phyloP scores from a whole-genome alignment of 2,113 vertebrate genomes.

The Puntigrus tetrazona region DNA sequence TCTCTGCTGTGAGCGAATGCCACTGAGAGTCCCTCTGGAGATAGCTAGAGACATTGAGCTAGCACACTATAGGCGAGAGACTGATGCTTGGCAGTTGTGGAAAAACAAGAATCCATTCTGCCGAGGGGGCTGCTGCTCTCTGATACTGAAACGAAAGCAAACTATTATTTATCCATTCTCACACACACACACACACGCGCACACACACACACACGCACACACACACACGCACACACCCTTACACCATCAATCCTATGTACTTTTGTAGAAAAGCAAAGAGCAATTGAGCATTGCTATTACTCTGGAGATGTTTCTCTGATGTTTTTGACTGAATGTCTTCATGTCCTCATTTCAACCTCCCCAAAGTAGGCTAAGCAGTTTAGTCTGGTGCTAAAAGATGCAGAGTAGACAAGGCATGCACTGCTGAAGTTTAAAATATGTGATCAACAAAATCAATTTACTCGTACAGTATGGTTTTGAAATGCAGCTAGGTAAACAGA shows the following conservation, averaged over 20 bases:
- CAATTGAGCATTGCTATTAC: background rate
- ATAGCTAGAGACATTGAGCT: constrained; percentile 75
- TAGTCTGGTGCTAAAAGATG: constrained; percentile 19
- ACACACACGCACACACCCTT: background rate
- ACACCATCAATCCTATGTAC: constrained; percentile 30
- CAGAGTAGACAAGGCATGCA: background rate
- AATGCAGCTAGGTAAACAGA: too few species aligned
- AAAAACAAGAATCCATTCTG: background rate
- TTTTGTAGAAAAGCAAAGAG: constrained; percentile 48
- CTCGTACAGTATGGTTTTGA: background rate
- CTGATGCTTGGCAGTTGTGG: constrained; percentile 10
- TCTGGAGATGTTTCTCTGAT: background rate
- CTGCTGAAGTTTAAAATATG: background rate
- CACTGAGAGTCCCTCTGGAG: background rate
- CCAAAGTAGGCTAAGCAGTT: background rate
- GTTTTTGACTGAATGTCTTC: background rate
- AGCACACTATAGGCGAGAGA: background rate
- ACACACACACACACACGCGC: background rate
- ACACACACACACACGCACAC: background rate
- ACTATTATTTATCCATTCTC: background rate
- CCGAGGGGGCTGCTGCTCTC: background rate
- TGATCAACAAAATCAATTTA: background rate
- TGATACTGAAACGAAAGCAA: background rate
- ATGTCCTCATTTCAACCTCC: background rate
- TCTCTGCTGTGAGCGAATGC: constrained; percentile 9